A percentile compares a stretch with the other conserved stretches of the same genome.
Evolutionary conservation across 2,113 vertebrate genomes (phyloP).

Genomic region (Cheilinus undulatus): DNA sequence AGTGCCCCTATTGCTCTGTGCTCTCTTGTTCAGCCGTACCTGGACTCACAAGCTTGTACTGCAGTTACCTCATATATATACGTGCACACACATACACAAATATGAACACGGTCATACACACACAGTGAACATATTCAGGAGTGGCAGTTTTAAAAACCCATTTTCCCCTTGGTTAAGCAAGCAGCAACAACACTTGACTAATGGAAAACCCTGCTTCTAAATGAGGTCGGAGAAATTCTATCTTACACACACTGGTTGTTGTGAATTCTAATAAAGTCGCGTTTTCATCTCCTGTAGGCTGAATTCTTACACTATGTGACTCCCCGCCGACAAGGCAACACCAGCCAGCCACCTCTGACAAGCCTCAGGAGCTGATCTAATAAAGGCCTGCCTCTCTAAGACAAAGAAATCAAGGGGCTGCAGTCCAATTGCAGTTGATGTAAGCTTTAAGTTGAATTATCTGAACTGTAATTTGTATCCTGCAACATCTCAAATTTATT

Average conservation of each 20-base stretch:
- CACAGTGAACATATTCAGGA: slow-evolving; percentile 73
- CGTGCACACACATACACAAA: slow-evolving; percentile 19
- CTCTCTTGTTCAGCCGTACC: slow-evolving; percentile 39
- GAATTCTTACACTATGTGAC: slow-evolving; percentile 34
- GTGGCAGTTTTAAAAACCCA: slow-evolving; percentile 83
- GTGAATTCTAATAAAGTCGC: slow-evolving; percentile 75
- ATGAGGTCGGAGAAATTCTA: slow-evolving; percentile 82
- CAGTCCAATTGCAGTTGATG: not conserved
- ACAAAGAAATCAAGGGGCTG: not conserved
- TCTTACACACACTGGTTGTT: slow-evolving; percentile 68
- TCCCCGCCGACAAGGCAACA: slow-evolving; percentile 11
- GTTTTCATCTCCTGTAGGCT: slow-evolving; percentile 59
- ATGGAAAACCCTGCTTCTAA: slow-evolving; percentile 81
- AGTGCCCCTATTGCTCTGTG: slow-evolving; percentile 28
- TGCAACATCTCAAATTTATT: not conserved
- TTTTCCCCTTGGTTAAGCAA: slow-evolving; percentile 85
- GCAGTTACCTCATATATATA: slow-evolving; percentile 38
- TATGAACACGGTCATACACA: slow-evolving; percentile 27
- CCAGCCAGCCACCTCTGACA: slow-evolving; percentile 10
- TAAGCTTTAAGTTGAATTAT: not conserved
- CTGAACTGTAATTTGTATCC: not conserved
- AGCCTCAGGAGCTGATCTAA: slow-evolving; percentile 1
- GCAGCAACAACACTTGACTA: slow-evolving; percentile 83
- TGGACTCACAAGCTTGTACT: slow-evolving; percentile 40
- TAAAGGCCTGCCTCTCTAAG: not conserved